Evolutionary conservation across 2,113 vertebrate species (phyloP).

Genomic region (Ceratotherium simum): DNA sequence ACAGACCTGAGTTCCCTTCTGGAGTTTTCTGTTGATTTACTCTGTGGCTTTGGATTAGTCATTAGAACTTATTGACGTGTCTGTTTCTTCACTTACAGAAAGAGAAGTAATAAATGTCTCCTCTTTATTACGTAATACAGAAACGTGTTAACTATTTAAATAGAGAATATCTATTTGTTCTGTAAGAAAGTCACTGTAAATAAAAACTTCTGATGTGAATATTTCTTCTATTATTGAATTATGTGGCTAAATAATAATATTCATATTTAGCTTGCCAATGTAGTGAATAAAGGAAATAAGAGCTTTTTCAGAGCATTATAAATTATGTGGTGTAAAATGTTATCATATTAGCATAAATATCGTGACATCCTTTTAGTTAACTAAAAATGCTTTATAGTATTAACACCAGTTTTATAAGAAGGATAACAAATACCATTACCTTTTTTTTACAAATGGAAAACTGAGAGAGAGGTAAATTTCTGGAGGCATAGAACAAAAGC

Average conservation of each 20-base stretch:
- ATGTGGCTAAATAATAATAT: not conserved
- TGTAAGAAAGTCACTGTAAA: not conserved
- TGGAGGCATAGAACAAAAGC: not conserved
- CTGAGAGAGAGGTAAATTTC: not conserved
- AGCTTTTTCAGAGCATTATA: not conserved
- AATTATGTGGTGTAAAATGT: not conserved
- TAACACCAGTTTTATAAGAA: not conserved
- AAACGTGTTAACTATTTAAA: slow-evolving; percentile 28
- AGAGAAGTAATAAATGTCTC: slow-evolving; percentile 23
- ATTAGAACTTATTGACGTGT: not conserved
- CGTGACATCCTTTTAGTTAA: slow-evolving; percentile 1
- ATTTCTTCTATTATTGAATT: slow-evolving; percentile 43
- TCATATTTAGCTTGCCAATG: not conserved
- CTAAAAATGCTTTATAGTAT: slow-evolving; percentile 9
- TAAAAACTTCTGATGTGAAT: slow-evolving; percentile 29
- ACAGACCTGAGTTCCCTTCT: not conserved
- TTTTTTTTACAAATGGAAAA: slow-evolving; percentile 22
- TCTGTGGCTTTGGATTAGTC: not conserved
- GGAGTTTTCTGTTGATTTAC: slow-evolving; percentile 22
- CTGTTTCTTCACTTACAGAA: not conserved
- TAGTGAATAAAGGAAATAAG: slow-evolving; percentile 17
- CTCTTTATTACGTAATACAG: not conserved
- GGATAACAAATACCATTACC: not conserved
- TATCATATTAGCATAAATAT: slow-evolving; percentile 18
- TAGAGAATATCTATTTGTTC: not conserved